Percentiles rank a stretch among this genome's conserved stretches.
These are phyloP conservation scores for Drosophila subobscura DNA, from an alignment of 1,140 invertebrate genomes.

Conservation along the genomic window DNA sequence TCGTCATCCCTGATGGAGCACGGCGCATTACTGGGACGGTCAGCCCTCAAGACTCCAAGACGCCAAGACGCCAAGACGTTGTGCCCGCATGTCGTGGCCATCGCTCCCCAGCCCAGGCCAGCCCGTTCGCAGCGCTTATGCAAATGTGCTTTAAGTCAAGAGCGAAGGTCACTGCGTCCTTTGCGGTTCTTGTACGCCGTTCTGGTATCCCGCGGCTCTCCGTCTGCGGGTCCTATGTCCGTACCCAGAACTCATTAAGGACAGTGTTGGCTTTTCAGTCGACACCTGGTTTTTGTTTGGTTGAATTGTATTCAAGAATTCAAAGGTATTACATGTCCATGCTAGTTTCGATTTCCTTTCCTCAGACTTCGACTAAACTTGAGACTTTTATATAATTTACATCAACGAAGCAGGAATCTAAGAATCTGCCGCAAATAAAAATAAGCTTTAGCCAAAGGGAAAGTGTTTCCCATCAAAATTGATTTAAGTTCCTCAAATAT, in stretches of 20 bases:
- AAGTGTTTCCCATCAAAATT: constrained; percentile 42
- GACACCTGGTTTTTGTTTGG: constrained; percentile 11
- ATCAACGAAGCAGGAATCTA: constrained; percentile 53
- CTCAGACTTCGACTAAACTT: constrained; percentile 24
- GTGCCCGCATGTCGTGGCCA: constrained; percentile 37
- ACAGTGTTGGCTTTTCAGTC: constrained; percentile 64
- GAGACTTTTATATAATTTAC: constrained; percentile 78
- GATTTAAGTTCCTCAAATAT: constrained; percentile 47
- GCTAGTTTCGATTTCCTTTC: constrained; percentile 50
- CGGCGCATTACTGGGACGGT: constrained; percentile 10
- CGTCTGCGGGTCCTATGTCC: not conserved
- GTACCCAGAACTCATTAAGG: constrained; percentile 68
- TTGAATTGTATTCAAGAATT: constrained; percentile 45
- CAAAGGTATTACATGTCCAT: constrained; percentile 17
- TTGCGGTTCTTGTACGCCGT: constrained; percentile 56
- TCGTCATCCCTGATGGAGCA: not conserved
- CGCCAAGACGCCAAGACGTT: not conserved
- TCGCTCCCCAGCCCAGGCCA: not conserved
- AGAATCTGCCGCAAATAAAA: constrained; percentile 52
- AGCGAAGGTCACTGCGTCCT: constrained; percentile 72
- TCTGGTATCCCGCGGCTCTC: constrained; percentile 20
- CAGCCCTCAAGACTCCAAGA: constrained; percentile 10
- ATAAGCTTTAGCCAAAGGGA: constrained; percentile 37
- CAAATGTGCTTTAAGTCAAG: constrained; percentile 75
- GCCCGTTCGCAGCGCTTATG: constrained; percentile 51